phyloP scores from a whole-genome alignment of 2,113 vertebrate genomes.

The Phyllostomus discolor region DNA sequence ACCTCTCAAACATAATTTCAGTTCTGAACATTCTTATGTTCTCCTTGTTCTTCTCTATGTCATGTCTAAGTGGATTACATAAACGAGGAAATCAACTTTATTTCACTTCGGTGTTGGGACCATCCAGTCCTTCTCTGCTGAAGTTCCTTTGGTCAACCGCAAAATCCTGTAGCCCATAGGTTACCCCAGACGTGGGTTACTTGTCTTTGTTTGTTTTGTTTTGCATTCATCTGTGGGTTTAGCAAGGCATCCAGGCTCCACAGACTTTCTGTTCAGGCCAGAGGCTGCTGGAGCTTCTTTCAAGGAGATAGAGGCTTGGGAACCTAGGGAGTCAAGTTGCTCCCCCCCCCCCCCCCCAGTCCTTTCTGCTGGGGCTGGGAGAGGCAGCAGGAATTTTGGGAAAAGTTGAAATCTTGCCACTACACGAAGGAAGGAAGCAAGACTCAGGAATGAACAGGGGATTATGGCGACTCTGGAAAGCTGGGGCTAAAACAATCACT shows the following conservation, averaged over 20 bases:
- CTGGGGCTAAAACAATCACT: neutral
- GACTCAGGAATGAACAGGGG: neutral
- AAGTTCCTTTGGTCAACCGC: neutral
- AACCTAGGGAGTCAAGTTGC: neutral
- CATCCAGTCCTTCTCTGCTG: neutral
- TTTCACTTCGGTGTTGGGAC: neutral
- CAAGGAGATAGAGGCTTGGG: neutral
- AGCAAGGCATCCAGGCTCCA: neutral
- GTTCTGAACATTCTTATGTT: neutral
- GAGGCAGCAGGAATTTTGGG: neutral
- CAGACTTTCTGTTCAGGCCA: neutral
- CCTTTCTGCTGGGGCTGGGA: neutral
- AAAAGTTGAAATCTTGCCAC: neutral
- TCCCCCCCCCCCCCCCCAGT: neutral
- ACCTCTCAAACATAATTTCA: neutral
- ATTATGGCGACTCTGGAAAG: neutral
- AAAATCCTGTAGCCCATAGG: neutral
- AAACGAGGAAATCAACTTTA: neutral
- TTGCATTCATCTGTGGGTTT: neutral
- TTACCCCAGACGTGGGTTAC: neutral
- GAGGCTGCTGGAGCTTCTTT: neutral
- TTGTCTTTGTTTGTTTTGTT: neutral
- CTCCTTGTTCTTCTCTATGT: neutral
- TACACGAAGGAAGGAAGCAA: neutral
- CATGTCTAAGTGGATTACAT: neutral